A percentile compares a stretch with the other conserved stretches of the same genome.
Evolutionary conservation across 1,140 invertebrate genomes (phyloP).

Genomic region (Drosophila eugracilis): DNA sequence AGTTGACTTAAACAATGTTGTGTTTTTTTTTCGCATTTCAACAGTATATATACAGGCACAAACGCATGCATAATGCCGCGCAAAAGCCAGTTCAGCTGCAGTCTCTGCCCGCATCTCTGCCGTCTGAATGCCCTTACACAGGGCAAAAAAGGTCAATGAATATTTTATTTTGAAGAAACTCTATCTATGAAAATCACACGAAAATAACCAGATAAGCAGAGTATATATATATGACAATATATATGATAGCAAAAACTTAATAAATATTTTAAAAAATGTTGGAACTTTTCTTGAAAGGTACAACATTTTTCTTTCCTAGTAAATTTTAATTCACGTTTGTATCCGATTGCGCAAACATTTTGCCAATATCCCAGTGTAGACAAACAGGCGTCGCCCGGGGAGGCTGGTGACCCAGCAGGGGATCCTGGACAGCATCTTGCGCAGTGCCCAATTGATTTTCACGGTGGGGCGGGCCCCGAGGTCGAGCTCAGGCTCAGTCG

Average conservation of each 20-base stretch:
- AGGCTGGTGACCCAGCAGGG: conserved; percentile 15
- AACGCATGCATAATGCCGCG: conserved; percentile 42
- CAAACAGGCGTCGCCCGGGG: conserved; percentile 29
- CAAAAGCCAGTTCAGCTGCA: conserved; percentile 22
- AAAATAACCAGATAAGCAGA: too few species aligned
- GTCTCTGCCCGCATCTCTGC: conserved; percentile 7
- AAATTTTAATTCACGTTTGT: background rate
- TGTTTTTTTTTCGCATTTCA: conserved; percentile 1
- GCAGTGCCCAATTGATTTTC: conserved; percentile 51
- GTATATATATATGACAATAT: too few species aligned
- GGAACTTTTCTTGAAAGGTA: too few species aligned
- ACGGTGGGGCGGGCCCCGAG: conserved; percentile 7
- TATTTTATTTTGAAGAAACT: too few species aligned
- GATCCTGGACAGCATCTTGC: conserved; percentile 35
- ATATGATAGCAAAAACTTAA: background rate
- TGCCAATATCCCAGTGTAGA: conserved; percentile 11
- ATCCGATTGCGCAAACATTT: background rate
- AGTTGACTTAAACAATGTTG: conserved; percentile 33
- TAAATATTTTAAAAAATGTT: background rate
- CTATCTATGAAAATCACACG: too few species aligned
- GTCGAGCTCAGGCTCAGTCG: background rate
- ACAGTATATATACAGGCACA: conserved; percentile 16
- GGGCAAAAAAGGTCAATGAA: background rate
- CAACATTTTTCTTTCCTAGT: background rate
- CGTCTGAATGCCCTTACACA: conserved; percentile 8